A percentile compares a stretch with the other conserved stretches of the same genome.
Conservation (phyloP, 2,888 invertebrate genomes). For the Harpalus rubripes region DNA sequence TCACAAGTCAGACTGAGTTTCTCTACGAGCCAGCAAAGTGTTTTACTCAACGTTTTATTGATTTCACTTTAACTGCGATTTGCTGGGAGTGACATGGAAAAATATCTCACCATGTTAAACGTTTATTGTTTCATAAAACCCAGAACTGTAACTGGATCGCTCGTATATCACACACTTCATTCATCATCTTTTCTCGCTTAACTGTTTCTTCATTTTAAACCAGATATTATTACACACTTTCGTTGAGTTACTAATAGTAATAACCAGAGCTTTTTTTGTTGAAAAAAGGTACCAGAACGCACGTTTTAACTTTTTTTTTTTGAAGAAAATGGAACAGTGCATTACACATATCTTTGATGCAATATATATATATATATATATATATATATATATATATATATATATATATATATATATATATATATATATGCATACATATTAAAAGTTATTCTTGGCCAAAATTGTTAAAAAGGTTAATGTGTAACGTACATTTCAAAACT, state of each 20-base stretch:
- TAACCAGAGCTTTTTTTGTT: too few species aligned
- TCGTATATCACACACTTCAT: not conserved
- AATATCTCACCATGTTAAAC: constrained; percentile 29
- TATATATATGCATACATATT: too few species aligned
- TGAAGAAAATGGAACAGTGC: too few species aligned
- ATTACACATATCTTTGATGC: too few species aligned
- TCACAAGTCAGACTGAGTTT: constrained; percentile 27
- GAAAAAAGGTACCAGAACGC: too few species aligned
- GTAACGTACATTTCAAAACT: too few species aligned
- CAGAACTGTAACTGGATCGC: constrained; percentile 9
- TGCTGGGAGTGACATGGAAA: constrained; percentile 50
- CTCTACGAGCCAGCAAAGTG: constrained; percentile 40
- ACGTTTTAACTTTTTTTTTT: too few species aligned
- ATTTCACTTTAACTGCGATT: constrained; percentile 56
- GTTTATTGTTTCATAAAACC: constrained; percentile 39
- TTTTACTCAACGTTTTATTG: constrained; percentile 60
- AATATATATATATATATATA: too few species aligned
- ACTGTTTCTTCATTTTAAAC: not conserved
- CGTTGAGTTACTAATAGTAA: not conserved
- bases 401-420: too few species aligned
- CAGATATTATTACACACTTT: not conserved
- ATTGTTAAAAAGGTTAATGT: too few species aligned
- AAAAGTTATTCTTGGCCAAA: too few species aligned
- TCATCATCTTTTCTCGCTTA: not conserved
- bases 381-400: too few species aligned